Evolutionary conservation across 2,797 vertebrate species (phyloP), one percentile per base, ranked within the genome.

Genomic region (Brachyrhaphis roseni): DNA sequence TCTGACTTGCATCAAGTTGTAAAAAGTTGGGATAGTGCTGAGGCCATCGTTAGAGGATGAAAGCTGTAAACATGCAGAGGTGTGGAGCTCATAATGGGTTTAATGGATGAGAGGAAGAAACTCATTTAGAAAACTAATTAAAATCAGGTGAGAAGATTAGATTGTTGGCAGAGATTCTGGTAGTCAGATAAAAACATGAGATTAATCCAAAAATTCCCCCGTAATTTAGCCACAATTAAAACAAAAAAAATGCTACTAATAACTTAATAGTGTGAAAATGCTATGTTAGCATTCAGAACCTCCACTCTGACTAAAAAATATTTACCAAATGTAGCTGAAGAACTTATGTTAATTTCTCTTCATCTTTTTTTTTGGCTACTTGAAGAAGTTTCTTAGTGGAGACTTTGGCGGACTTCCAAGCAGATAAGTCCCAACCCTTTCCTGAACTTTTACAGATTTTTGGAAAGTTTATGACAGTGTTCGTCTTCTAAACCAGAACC

Each of bases 71-170:
- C 82, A 59, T 74, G 82, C 26, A 49, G 75, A 31, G 26, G 6
- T 41, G 41, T 34, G 23, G 43, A 70, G 49, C 46, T 76, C 34
- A 51, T 76, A 16, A 78, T 31, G 36, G 75, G 75, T 87, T 87
- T 74, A 76, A 87, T 84, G 82, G 82, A 71, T 49, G 84, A 73
- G 53, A 36, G 49, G 28, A 57, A 55, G 73, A 4, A 46, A 5
- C 62, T 7, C 3, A 46, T 68, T 75, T 45, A 16, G 75, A 68
- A 57, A 82, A 71, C 80, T 72, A 36, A 77, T 47, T 12, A 84
- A 79, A 80, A 84, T 83, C 41, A 74, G 59, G 41, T 70, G 53
- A 26, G 28, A 28, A 46, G 45, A 43, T 78, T 64, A 47, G 72
- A 72, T 26, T 26, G 23, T 53, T 53, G 51, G 51, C 51, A 53